A percentile compares a stretch with the other conserved stretches of the same genome.
phyloP scores from a whole-genome alignment of 2,113 vertebrate species.

The Seriola aureovittata region DNA sequence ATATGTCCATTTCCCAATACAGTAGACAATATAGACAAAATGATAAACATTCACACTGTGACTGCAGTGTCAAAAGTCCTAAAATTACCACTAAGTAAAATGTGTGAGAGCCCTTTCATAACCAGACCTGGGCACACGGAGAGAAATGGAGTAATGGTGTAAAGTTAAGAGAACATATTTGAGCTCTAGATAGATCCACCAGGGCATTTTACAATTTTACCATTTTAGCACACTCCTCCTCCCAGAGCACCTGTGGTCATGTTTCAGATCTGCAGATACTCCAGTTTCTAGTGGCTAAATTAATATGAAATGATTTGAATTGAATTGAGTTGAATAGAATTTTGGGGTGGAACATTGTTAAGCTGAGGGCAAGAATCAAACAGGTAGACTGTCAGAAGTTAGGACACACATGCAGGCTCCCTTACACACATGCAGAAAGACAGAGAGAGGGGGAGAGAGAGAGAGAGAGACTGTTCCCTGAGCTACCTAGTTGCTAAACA shows the following conservation, averaged over 20 bases:
- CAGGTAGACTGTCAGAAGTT: background rate
- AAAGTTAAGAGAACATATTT: background rate
- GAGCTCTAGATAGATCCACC: background rate
- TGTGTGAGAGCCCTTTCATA: background rate
- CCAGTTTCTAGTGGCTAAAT: background rate
- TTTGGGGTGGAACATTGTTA: background rate
- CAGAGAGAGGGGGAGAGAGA: background rate
- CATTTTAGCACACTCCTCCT: background rate
- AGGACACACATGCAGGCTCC: background rate
- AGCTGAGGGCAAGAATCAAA: background rate
- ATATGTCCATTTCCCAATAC: background rate
- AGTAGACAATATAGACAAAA: background rate
- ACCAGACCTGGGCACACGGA: background rate
- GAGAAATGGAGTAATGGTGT: background rate
- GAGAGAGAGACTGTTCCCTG: slow-evolving; percentile 35
- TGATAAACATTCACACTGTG: background rate
- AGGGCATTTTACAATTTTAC: background rate
- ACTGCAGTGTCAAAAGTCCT: background rate
- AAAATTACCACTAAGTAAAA: background rate
- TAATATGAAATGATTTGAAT: background rate
- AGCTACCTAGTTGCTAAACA: slow-evolving; percentile 70
- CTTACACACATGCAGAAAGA: background rate
- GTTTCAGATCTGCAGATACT: background rate
- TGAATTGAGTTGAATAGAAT: background rate
- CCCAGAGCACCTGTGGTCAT: background rate